phyloP scores from a whole-genome alignment of 2,113 vertebrate genomes.

The Bufo gargarizans region DNA sequence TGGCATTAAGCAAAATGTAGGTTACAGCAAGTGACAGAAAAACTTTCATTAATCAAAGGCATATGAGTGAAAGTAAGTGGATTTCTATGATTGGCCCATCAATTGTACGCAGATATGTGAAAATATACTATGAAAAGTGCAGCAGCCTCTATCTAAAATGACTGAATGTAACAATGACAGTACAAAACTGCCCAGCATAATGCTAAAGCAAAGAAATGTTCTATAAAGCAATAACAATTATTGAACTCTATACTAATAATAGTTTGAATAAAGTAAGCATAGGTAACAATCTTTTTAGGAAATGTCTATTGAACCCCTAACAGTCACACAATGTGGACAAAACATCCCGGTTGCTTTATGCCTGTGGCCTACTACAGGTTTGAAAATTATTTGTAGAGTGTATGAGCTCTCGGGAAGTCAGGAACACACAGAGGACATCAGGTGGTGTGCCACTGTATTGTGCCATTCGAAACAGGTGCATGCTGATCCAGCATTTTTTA shows the following conservation, averaged over 20 bases:
- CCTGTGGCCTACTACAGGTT: no score
- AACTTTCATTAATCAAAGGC: constrained; percentile 53
- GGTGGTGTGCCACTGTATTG: no score
- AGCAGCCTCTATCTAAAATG: background rate
- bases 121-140: constrained; percentile 29
- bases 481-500: no score
- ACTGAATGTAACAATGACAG: background rate
- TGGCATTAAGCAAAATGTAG: constrained; percentile 59
- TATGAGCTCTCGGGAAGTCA: no score
- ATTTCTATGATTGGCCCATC: constrained; percentile 55
- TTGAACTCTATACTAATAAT: background rate
- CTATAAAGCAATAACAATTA: background rate
- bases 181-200: background rate
- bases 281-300: background rate
- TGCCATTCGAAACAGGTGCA: no score
- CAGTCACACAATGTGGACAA: no score
- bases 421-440: no score
- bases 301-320: background rate
- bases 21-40: constrained; percentile 54
- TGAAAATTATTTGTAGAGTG: no score
- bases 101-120: constrained; percentile 51
- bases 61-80: constrained; percentile 32
- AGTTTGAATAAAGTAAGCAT: background rate
- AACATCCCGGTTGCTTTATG: no score
- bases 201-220: background rate